phyloP scores from a whole-genome alignment of 2,888 invertebrate species.

The Scaptomyza flava region DNA sequence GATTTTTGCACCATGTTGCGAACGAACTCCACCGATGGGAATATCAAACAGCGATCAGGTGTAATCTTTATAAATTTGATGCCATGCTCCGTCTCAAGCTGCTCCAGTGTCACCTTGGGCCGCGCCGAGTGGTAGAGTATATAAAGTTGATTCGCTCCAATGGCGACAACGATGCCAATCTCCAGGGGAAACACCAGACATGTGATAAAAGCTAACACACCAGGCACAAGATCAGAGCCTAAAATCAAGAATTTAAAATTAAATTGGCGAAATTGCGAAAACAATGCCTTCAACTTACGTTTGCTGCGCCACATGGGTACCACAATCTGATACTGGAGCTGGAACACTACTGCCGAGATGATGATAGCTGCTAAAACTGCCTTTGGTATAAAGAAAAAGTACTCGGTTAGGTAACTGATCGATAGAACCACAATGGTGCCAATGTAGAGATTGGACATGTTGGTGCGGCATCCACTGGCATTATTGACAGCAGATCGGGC shows the following conservation, averaged over 20 bases:
- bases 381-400: constrained; percentile 93
- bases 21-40: constrained; percentile 96
- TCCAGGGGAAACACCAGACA: constrained; percentile 93
- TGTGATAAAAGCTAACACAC: constrained; percentile 93
- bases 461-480: constrained; percentile 94
- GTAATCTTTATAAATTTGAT: constrained; percentile 92
- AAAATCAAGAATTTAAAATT: not conserved
- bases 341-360: constrained; percentile 95
- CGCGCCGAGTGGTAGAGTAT: constrained; percentile 94
- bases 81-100: constrained; percentile 88
- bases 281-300: constrained; percentile 86
- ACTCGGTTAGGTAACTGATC: constrained; percentile 92
- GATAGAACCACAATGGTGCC: constrained; percentile 92
- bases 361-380: constrained; percentile 94
- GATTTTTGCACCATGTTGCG: constrained; percentile 92
- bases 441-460: constrained; percentile 92
- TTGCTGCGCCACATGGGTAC: constrained; percentile 95
- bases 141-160: constrained; percentile 92
- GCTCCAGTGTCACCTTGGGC: constrained; percentile 93
- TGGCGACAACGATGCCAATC: constrained; percentile 93
- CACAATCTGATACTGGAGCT: constrained; percentile 93
- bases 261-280: not conserved
- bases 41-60: constrained; percentile 94
- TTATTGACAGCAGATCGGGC: constrained; percentile 94
- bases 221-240: constrained; percentile 95